Evolutionary conservation across 1,140 invertebrate genomes (phyloP), one percentile per base, ranked within the genome.

Genomic region (Caerostris extrusa): DNA sequence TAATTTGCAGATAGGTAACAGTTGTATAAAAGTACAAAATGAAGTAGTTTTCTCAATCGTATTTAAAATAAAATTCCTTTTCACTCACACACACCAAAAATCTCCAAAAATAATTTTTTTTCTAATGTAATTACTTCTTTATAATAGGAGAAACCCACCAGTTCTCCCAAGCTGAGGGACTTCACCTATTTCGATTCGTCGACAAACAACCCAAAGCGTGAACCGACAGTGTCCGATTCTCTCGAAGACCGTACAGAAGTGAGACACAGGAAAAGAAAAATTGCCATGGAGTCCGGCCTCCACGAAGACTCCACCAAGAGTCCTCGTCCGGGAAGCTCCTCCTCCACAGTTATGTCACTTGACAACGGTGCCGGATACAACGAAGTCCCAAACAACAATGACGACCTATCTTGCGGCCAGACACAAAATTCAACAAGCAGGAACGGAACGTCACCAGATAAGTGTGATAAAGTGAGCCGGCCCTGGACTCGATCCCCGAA

Each of bases 401-500:
- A 69, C 7, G 81, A 85, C 6, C n/a, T 85, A 17, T 92, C 90
- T 6, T 90, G 89, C n/a, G 19, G 61, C 85, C 85, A 87, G 58
- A 50, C 85, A 10, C n/a, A 12, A 3, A 56, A 57, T 19, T 55
- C 56, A 50, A 19, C n/a, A 57, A 55, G 8, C 5, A 58, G 19
- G 17, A 12, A 50, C 10, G 53, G 55, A 34, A 8, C 8, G 7
- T 86, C 82, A 0, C 85, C 93, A 2, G 93, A 93, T 19, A 88
- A 89, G 56, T 60, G 60, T 50, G 93, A 90, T 71, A 91, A 94
- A 57, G 93, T 94, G 17, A 86, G 53, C n/a, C 10, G 94, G 17
- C 94, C 90, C n/a, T 94, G 94, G 94, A 94, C 88, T 34, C 82
- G 94, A 19, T 93, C 94, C 5, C 91, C 93, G 5, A 89, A 67